Evolutionary conservation across 2,113 vertebrate genomes (phyloP).

Genomic region (Lycocorax pyrrhopterus): DNA sequence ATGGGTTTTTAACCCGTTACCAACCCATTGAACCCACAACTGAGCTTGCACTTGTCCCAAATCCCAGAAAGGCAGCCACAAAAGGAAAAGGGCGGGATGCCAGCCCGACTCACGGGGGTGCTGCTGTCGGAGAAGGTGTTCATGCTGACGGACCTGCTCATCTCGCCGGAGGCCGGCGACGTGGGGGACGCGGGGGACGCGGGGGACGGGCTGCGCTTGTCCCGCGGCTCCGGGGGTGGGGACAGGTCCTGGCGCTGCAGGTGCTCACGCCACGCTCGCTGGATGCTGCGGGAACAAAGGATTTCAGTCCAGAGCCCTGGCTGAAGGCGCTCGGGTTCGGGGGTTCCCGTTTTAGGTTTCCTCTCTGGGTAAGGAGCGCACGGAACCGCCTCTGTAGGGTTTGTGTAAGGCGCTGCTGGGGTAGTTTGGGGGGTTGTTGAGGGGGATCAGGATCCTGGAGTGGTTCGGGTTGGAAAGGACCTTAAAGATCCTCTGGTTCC

Average conservation of each 20-base stretch:
- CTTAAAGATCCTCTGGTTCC: background rate
- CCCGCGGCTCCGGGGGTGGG: slow-evolving; percentile 55
- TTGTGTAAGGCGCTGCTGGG: rapidly evolving
- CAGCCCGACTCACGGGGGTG: slow-evolving; percentile 82
- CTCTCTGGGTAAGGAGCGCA: rapidly evolving
- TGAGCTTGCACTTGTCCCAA: rapidly evolving
- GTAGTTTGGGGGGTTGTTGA: rapidly evolving
- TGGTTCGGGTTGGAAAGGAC: background rate
- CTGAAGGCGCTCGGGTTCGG: rapidly evolving
- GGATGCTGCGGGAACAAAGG: slow-evolving; percentile 74
- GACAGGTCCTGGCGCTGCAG: slow-evolving; percentile 81
- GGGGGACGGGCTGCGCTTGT: slow-evolving; percentile 81
- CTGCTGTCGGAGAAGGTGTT: slow-evolving; percentile 90
- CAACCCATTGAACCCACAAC: rapidly evolving
- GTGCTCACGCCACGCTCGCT: slow-evolving; percentile 86
- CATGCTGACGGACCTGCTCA: slow-evolving; percentile 95
- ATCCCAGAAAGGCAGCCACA: background rate
- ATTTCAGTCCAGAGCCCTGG: background rate
- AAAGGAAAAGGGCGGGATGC: background rate
- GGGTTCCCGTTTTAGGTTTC: rapidly evolving
- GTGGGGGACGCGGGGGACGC: slow-evolving; percentile 76
- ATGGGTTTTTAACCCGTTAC: background rate
- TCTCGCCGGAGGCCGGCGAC: slow-evolving; percentile 84
- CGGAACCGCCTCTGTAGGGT: rapidly evolving
- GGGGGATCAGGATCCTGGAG: background rate